Evolutionary conservation across 2,113 vertebrate species (phyloP).

Genomic region (Lepus americanus): DNA sequence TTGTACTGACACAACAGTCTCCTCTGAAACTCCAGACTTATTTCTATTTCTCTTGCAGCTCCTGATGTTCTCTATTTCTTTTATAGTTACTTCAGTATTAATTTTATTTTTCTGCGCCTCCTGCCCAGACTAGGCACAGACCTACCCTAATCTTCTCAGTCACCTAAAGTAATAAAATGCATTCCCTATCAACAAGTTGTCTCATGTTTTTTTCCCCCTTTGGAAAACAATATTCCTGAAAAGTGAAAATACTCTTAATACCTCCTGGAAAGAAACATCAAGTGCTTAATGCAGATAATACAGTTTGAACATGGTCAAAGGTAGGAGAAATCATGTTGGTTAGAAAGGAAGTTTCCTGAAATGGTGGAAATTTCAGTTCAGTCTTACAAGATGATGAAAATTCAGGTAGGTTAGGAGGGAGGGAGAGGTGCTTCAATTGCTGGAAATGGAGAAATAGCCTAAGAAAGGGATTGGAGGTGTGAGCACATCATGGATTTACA

Average conservation of each 20-base stretch:
- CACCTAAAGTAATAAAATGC: not conserved
- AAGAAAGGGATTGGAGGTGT: not conserved
- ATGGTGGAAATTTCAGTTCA: not conserved
- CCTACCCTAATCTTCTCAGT: not conserved
- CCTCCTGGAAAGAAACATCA: not conserved
- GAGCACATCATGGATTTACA: not conserved
- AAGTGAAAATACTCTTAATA: not conserved
- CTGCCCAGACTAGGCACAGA: not conserved
- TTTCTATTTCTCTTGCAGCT: not conserved
- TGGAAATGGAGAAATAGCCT: not conserved
- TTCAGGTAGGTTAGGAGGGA: not conserved
- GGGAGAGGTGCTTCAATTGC: not conserved
- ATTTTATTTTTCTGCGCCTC: not conserved
- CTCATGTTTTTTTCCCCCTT: not conserved
- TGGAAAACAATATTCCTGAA: not conserved
- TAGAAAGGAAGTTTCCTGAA: not conserved
- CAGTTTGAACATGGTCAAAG: not conserved
- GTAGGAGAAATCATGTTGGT: not conserved
- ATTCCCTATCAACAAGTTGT: not conserved
- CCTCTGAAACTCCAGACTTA: not conserved
- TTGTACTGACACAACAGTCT: not conserved
- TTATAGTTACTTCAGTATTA: not conserved
- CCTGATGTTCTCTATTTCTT: not conserved
- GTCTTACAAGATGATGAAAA: not conserved
- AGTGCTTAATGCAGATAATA: not conserved